These are phyloP conservation scores for Coptodon bakossiorum DNA, from an alignment of 2,113 vertebrate species.

Conservation along the genomic window DNA sequence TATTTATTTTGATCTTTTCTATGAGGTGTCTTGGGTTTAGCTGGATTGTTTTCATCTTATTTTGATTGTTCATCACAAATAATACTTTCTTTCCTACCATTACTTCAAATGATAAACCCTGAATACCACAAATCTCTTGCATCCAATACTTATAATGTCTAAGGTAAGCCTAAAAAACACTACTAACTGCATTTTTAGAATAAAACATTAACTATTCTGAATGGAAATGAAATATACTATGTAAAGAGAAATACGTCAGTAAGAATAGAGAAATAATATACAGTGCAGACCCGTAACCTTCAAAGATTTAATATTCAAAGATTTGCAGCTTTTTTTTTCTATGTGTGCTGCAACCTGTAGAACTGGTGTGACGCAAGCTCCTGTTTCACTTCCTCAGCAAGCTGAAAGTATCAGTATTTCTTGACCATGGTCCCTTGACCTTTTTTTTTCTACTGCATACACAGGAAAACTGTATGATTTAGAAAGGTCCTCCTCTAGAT, in stretches of 20 bases:
- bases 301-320: neutral
- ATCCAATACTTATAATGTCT: neutral
- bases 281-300: neutral
- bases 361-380: neutral
- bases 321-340: neutral
- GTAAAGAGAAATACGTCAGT: neutral
- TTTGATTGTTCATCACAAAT: neutral
- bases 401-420: neutral
- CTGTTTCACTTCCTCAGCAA: neutral
- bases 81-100: neutral
- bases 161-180: neutral
- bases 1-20: neutral
- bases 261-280: neutral
- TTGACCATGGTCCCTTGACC: fast-evolving
- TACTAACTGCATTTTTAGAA: neutral
- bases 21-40: fast-evolving
- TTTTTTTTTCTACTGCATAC: neutral
- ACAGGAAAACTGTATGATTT: neutral
- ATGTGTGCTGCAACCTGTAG: neutral
- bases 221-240: neutral
- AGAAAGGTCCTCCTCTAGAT: neutral
- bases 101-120: neutral
- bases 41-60: neutral
- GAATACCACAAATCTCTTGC: neutral
- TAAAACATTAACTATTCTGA: neutral